Percentiles rank a stretch among this genome's conserved stretches.
Conservation (phyloP, 2,888 invertebrate genomes). For the Stomorhina lunata region DNA sequence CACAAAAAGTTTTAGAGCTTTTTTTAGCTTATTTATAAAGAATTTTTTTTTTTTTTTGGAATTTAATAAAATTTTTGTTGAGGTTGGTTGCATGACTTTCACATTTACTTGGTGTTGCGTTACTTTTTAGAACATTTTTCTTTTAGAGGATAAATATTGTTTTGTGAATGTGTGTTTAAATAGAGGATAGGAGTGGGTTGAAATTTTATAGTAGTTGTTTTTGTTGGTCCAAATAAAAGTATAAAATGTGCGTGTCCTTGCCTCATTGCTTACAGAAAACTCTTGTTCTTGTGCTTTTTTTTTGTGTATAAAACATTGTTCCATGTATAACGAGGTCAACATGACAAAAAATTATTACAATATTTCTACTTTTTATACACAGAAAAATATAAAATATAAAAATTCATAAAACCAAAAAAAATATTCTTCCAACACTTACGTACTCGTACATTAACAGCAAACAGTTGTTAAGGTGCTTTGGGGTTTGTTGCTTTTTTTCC, state of each 20-base stretch:
- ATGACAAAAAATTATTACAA: slow-evolving; percentile 44
- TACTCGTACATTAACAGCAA: background rate
- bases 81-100: slow-evolving; percentile 39
- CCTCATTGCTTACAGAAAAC: slow-evolving; percentile 47
- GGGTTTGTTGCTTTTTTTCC: slow-evolving; percentile 23
- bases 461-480: slow-evolving; percentile 57
- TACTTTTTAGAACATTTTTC: background rate
- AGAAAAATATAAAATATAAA: slow-evolving; percentile 21
- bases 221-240: slow-evolving; percentile 40
- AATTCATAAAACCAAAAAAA: background rate
- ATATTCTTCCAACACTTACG: background rate
- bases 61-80: slow-evolving; percentile 41
- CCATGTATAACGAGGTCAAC: slow-evolving; percentile 54
- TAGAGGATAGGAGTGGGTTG: background rate
- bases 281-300: slow-evolving; percentile 7
- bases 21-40: background rate
- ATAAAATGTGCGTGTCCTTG: slow-evolving; percentile 62
- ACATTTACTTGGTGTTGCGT: slow-evolving; percentile 25
- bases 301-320: slow-evolving; percentile 3
- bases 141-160: background rate
- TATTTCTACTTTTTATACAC: slow-evolving; percentile 6
- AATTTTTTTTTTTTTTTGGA: background rate
- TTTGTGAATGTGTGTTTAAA: background rate
- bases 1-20: background rate
- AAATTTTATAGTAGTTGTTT: background rate